Evolutionary conservation across 2,113 vertebrate species (phyloP).

Genomic region (Xiphophorus hellerii): DNA sequence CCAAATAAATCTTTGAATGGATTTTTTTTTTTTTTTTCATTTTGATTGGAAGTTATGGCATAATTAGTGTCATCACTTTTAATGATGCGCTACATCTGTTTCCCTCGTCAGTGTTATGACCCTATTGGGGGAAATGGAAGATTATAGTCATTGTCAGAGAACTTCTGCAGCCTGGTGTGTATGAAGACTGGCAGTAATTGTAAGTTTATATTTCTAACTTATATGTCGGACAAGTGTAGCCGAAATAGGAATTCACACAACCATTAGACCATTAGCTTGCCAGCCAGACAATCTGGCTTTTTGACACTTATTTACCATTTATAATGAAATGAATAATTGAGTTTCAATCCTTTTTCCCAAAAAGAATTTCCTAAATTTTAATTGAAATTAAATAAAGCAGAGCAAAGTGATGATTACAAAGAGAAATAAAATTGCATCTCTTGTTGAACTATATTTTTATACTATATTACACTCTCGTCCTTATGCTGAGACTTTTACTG

Average conservation of each 20-base stretch:
- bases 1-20: constrained; percentile 57
- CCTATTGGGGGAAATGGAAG: constrained; percentile 7
- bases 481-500: constrained; percentile 51
- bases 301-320: constrained; percentile 25
- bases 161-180: constrained; percentile 1
- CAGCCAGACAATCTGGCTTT: constrained; percentile 53
- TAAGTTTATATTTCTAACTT: constrained; percentile 33
- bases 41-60: constrained; percentile 9
- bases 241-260: constrained; percentile 39
- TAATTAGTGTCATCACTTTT: constrained; percentile 61
- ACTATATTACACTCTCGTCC: constrained; percentile 26
- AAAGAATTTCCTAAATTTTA: constrained; percentile 41
- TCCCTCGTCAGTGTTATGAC: constrained; percentile 22
- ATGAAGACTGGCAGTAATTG: constrained; percentile 24
- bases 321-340: constrained; percentile 52
- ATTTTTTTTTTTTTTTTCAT: constrained; percentile 26
- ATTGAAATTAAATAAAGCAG: constrained; percentile 40
- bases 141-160: constrained; percentile 27
- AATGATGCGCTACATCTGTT: constrained; percentile 56
- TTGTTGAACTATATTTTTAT: constrained; percentile 32
- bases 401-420: constrained; percentile 20
- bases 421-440: constrained; percentile 56
- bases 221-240: constrained; percentile 7
- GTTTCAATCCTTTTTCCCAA: constrained; percentile 24
- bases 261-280: constrained; percentile 79